Conservation (phyloP, 2,888 invertebrate species). For the Aspidapion aeneum region DNA sequence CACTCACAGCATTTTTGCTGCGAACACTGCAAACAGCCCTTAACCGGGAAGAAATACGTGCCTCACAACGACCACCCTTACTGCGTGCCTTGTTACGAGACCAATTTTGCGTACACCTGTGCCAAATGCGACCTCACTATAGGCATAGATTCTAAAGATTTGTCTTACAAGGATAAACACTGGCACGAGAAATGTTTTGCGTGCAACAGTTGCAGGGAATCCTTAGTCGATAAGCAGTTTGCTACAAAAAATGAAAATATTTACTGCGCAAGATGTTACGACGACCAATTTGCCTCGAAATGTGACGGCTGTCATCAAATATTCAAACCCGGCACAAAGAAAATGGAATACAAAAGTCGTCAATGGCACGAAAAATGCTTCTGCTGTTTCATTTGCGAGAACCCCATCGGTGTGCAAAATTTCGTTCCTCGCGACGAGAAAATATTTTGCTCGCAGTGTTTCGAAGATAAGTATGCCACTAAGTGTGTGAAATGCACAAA, state of each 20-base stretch:
- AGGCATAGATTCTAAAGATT: neutral
- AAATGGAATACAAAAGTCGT: conserved; percentile 99
- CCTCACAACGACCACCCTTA: neutral
- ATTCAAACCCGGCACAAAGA: conserved; percentile 85
- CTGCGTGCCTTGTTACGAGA: conserved; percentile 1
- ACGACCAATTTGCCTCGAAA: neutral
- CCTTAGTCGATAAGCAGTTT: conserved; percentile 1
- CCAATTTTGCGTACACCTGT: neutral
- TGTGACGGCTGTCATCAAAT: conserved; percentile 1
- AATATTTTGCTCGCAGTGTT: conserved; percentile 98
- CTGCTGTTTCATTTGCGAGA: conserved; percentile 96
- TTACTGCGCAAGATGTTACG: conserved; percentile 1
- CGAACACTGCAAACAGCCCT: neutral
- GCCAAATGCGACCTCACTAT: neutral
- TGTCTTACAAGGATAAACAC: conserved; percentile 1
- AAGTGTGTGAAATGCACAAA: conserved; percentile 98
- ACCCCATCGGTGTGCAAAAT: conserved; percentile 96
- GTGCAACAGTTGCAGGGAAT: neutral
- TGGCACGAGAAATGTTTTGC: conserved; percentile 1
- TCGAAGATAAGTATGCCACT: conserved; percentile 99
- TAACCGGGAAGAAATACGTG: conserved; percentile 1
- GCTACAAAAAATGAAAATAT: neutral
- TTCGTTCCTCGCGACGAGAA: conserved; percentile 99
- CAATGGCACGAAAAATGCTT: conserved; percentile 99
- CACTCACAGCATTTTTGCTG: conserved; percentile 3